A percentile compares a stretch with the other conserved stretches of the same genome.
Conservation (phyloP, 35 echinoderm and acorn worm species). For the Apostichopus parvimensis region DNA sequence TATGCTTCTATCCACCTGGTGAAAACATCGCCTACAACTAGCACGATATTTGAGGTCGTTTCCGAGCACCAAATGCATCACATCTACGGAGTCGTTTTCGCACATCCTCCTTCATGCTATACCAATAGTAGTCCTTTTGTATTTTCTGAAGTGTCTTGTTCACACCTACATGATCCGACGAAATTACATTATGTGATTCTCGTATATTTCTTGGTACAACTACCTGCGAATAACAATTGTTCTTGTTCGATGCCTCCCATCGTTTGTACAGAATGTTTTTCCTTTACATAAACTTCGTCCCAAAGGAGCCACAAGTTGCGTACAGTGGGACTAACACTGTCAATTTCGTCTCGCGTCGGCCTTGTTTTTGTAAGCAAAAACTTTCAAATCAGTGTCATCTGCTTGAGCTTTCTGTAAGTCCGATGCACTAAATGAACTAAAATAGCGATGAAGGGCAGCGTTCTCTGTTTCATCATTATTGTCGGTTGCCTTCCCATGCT, state of each 20-base stretch:
- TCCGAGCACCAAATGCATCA: background rate
- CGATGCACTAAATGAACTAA: background rate
- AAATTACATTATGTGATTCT: background rate
- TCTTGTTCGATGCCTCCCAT: background rate
- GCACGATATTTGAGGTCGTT: constrained; percentile 32
- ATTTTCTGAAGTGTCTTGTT: background rate
- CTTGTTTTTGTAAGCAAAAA: background rate
- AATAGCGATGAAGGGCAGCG: background rate
- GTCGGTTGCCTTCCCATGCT: background rate
- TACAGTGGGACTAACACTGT: background rate
- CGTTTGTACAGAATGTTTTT: background rate
- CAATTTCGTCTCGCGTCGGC: background rate
- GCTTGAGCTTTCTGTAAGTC: background rate
- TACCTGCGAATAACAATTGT: background rate
- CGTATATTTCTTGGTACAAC: background rate
- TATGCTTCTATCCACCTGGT: constrained; percentile 76
- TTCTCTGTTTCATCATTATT: background rate
- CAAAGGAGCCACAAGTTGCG: background rate
- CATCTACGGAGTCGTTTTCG: background rate
- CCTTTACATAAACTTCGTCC: background rate
- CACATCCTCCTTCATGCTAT: constrained; percentile 3
- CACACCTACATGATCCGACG: background rate
- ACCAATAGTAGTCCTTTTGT: too few species aligned
- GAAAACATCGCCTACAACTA: constrained; percentile 73
- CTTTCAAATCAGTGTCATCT: background rate